These are phyloP conservation scores for Cosmorhoe ocellata DNA, from an alignment of 2,888 invertebrate genomes.

Conservation along the genomic window DNA sequence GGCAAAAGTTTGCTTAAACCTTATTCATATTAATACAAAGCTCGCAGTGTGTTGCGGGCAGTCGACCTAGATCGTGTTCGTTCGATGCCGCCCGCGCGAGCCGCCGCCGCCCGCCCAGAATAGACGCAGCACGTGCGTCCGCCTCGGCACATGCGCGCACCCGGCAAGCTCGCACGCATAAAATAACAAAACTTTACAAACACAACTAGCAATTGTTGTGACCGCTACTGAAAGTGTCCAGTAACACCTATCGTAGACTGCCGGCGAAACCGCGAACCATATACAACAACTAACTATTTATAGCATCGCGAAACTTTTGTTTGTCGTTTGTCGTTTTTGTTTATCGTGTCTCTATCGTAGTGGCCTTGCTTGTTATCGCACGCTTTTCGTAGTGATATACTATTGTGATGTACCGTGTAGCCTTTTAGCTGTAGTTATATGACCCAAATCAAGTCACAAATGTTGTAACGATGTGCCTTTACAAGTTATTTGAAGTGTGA, in stretches of 20 bases:
- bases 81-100: conserved; percentile 67
- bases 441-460: conserved; percentile 42
- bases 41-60: conserved; percentile 41
- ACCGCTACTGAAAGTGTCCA: conserved; percentile 36
- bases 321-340: conserved; percentile 55
- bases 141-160: conserved; percentile 66
- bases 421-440: conserved; percentile 38
- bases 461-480: conserved; percentile 74
- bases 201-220: conserved; percentile 43
- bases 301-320: conserved; percentile 54
- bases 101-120: conserved; percentile 69
- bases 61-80: conserved; percentile 74
- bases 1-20: conserved; percentile 26
- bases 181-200: conserved; percentile 36
- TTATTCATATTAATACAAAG: conserved; percentile 28
- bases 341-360: conserved; percentile 63
- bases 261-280: conserved; percentile 48
- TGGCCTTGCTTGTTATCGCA: conserved; percentile 68
- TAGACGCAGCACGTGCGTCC: conserved; percentile 81
- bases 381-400: conserved; percentile 43
- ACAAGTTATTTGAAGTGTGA: conserved; percentile 50
- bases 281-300: conserved; percentile 62
- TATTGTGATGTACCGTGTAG: conserved; percentile 46
- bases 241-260: conserved; percentile 24
- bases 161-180: conserved; percentile 30